These are phyloP conservation scores for Drosophila dives DNA, from an alignment of 2,888 invertebrate genomes.

Conservation along the genomic window DNA sequence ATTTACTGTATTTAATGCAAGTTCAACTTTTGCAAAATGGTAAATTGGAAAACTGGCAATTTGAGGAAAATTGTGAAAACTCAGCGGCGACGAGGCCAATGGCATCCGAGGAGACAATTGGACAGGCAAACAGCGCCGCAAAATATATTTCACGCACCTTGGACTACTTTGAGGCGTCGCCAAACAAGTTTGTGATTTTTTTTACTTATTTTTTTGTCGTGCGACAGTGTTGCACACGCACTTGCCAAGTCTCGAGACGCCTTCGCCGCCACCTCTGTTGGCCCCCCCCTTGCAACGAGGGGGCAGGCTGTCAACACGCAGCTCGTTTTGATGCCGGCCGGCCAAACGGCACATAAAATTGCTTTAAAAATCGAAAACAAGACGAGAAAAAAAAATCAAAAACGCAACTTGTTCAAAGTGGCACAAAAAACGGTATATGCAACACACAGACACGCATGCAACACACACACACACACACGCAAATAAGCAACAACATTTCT, in stretches of 20 bases:
- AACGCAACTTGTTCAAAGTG: conserved; percentile 67
- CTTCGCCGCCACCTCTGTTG: conserved; percentile 27
- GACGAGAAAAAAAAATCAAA: conserved; percentile 24
- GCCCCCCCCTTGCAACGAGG: conserved; percentile 5
- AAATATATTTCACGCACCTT: conserved; percentile 78
- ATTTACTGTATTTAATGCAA: conserved; percentile 23
- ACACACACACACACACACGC: conserved; percentile 15
- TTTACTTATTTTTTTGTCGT: conserved; percentile 22
- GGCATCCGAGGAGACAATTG: conserved; percentile 34
- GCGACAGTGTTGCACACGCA: conserved; percentile 52
- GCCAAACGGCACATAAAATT: conserved; percentile 62
- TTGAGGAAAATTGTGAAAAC: conserved; percentile 59
- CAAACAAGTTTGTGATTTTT: conserved; percentile 51
- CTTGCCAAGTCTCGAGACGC: conserved; percentile 64
- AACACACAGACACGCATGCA: conserved; percentile 25
- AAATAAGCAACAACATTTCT: conserved; percentile 67
- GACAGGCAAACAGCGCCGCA: conserved; percentile 41
- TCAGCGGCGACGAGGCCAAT: conserved; percentile 43
- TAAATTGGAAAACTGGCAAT: conserved; percentile 32
- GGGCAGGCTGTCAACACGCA: conserved; percentile 65
- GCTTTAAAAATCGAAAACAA: conserved; percentile 77
- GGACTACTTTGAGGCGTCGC: conserved; percentile 74
- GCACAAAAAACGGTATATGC: conserved; percentile 72
- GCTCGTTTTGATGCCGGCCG: conserved; percentile 66
- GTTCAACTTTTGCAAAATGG: conserved; percentile 24